A percentile compares a stretch with the other conserved stretches of the same genome.
These are phyloP conservation scores for Drosophila asahinai DNA, from an alignment of 1,140 invertebrate species.

Conservation along the genomic window DNA sequence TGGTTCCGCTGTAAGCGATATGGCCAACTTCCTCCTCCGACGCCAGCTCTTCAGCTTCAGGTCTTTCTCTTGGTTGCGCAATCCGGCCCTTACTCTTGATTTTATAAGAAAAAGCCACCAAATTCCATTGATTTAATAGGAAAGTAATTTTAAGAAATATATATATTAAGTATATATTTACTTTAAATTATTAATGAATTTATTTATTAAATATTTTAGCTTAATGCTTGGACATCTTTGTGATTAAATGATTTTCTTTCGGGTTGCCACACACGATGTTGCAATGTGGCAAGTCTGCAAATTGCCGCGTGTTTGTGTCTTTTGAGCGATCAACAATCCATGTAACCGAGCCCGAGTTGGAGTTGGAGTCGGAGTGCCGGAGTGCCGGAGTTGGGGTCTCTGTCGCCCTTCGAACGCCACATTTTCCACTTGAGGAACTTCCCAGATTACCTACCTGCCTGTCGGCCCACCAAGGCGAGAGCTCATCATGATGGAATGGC, in stretches of 20 bases:
- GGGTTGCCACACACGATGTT: constrained; percentile 58
- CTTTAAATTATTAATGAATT: no score
- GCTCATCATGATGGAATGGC: neutral
- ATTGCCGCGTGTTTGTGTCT: constrained; percentile 20
- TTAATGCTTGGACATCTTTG: constrained; percentile 14
- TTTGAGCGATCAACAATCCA: constrained; percentile 50
- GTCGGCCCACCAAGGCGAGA: neutral
- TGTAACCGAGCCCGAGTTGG: constrained; percentile 39
- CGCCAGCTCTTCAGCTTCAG: neutral
- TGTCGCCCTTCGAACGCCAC: constrained; percentile 40
- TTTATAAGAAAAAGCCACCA: neutral
- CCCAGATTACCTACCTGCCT: constrained; percentile 21
- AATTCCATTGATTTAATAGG: neutral
- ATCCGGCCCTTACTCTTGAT: neutral
- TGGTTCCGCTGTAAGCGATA: constrained; percentile 42
- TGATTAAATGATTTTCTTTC: constrained; percentile 27
- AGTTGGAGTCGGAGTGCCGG: neutral
- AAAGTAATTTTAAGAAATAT: neutral
- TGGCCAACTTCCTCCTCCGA: constrained; percentile 9
- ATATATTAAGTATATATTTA: neutral
- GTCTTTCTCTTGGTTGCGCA: constrained; percentile 40
- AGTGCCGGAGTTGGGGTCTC: neutral
- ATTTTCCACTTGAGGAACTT: constrained; percentile 36
- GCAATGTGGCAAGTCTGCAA: constrained; percentile 45
- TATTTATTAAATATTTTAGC: neutral